phyloP scores from a whole-genome alignment of 2,113 vertebrate species.

The Synchiropus splendidus region DNA sequence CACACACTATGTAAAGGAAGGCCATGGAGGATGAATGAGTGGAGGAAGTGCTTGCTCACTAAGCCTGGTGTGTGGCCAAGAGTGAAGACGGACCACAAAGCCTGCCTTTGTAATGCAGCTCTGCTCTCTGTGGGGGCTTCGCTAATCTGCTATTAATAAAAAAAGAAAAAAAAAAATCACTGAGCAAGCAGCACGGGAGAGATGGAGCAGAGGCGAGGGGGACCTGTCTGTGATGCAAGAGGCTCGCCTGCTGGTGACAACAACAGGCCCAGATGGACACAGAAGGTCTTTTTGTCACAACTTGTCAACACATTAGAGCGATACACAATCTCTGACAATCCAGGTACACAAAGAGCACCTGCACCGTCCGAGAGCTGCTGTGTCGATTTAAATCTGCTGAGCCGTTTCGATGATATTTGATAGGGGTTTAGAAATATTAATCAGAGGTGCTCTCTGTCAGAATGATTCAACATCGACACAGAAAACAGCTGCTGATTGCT shows the following conservation, averaged over 20 bases:
- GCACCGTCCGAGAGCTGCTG: conserved; percentile 22
- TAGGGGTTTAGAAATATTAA: too few species aligned
- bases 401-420: too few species aligned
- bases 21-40: conserved; percentile 63
- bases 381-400: too few species aligned
- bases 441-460: too few species aligned
- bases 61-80: conserved; percentile 73
- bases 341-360: conserved; percentile 22
- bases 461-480: too few species aligned
- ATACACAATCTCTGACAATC: conserved; percentile 32
- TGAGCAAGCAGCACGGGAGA: conserved; percentile 38
- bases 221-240: conserved; percentile 48
- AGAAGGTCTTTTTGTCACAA: conserved; percentile 33
- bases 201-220: conserved; percentile 26
- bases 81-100: conserved; percentile 69
- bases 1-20: conserved; percentile 60
- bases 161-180: conserved; percentile 38
- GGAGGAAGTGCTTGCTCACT: conserved; percentile 71
- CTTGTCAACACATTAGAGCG: conserved; percentile 27
- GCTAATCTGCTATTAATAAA: conserved; percentile 73
- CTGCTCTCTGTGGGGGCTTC: conserved; percentile 54
- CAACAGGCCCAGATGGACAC: conserved; percentile 33
- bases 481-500: too few species aligned
- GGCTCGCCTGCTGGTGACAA: conserved; percentile 29
- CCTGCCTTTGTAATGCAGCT: conserved; percentile 59